Conservation (phyloP, 1,140 invertebrate genomes). For the Myzus persicae region DNA sequence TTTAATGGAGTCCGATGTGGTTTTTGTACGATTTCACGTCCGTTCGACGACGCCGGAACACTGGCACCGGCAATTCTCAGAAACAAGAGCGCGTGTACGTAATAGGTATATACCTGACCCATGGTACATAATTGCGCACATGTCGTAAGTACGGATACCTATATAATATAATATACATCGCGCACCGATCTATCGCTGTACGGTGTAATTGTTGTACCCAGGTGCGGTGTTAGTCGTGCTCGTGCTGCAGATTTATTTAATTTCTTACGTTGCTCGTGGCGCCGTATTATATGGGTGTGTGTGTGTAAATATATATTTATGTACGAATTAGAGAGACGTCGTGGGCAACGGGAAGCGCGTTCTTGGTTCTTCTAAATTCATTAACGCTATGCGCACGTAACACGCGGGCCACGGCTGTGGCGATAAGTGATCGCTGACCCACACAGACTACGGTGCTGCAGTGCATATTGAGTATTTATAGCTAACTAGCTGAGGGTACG, state of each 20-base stretch:
- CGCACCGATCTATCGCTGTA: not conserved
- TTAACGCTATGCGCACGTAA: not conserved
- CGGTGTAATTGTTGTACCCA: too few species aligned
- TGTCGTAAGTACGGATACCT: not conserved
- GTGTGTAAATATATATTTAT: not conserved
- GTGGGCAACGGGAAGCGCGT: not conserved
- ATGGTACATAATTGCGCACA: not conserved
- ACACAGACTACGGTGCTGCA: not conserved
- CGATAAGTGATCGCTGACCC: not conserved
- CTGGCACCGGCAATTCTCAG: not conserved
- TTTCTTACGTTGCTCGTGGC: not conserved
- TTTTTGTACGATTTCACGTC: not conserved
- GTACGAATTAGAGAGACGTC: not conserved
- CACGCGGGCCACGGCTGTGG: not conserved
- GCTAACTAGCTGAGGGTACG: too few species aligned
- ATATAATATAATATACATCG: not conserved
- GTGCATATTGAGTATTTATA: too few species aligned
- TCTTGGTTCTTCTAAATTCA: not conserved
- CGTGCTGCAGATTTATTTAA: not conserved
- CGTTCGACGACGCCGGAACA: not conserved
- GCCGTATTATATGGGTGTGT: not conserved
- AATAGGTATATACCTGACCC: not conserved
- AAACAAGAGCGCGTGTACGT: not conserved
- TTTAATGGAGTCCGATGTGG: constrained; percentile 15
- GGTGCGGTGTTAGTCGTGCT: too few species aligned